Conservation (phyloP, 1,140 invertebrate genomes). For the Papilio machaon region DNA sequence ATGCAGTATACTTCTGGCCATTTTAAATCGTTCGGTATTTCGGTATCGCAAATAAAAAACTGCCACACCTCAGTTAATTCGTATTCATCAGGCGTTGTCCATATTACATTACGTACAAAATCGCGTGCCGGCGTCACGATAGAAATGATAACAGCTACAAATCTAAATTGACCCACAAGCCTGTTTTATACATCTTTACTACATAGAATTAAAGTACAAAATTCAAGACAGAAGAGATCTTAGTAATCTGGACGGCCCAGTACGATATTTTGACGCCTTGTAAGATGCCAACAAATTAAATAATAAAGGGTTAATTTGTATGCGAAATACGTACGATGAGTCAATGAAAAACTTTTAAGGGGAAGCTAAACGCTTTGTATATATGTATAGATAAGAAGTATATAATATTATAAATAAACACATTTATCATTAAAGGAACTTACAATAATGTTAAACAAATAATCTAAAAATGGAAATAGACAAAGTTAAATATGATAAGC, state of each 20-base stretch:
- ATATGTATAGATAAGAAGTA: constrained; percentile 11
- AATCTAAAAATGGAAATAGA: constrained; percentile 1
- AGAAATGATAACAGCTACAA: constrained; percentile 60
- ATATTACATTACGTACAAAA: constrained; percentile 74
- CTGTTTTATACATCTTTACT: not conserved
- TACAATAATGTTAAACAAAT: constrained; percentile 23
- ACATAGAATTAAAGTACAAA: not conserved
- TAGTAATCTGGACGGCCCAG: constrained; percentile 45
- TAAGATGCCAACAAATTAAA: constrained; percentile 69
- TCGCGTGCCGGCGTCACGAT: constrained; percentile 68
- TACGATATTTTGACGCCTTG: constrained; percentile 72
- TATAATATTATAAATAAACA: constrained; percentile 37
- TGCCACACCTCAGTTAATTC: constrained; percentile 65
- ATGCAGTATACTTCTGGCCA: constrained; percentile 32
- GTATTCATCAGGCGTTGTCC: constrained; percentile 69
- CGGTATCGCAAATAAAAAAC: constrained; percentile 52
- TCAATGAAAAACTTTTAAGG: constrained; percentile 51
- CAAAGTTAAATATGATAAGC: not conserved
- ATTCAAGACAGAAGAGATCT: constrained; percentile 36
- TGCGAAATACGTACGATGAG: constrained; percentile 56
- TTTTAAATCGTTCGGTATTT: constrained; percentile 35
- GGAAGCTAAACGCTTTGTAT: constrained; percentile 33
- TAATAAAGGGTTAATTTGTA: constrained; percentile 71
- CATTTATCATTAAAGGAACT: constrained; percentile 31
- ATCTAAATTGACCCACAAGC: constrained; percentile 48